Evolutionary conservation across 2,888 invertebrate species (phyloP), one percentile per base, ranked within the genome.

Genomic region (Toxonevra muliebris): DNA sequence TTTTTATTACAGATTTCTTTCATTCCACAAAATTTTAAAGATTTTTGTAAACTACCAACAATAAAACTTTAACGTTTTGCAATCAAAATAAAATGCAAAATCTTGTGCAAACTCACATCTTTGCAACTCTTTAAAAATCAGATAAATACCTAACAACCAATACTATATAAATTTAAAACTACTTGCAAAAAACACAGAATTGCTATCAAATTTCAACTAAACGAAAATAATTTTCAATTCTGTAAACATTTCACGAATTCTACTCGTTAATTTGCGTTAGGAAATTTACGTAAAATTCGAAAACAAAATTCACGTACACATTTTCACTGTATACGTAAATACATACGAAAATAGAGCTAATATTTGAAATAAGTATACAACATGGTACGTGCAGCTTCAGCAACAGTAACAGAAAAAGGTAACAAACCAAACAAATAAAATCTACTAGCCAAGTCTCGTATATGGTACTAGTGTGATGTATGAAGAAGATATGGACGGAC

Each of bases 251-350:
- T 59, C 67, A 62, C 67, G 62, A 62, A 53, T 60, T 57, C 60
- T 59, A 41, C 68, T 68, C 68, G 68, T 68, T 68, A 68, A 68
- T 68, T 68, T 64, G 60, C 61, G 53, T 61, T 54, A 52, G 57
- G 30, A 20, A 61, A 66, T 54, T 12, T 4, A 19, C n/a, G 19
- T 12, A 54, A 54, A 15, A n/a, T 54, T 19, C 20, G 12, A 54
- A 48, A 15, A 9, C 66, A 66, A 66, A 61, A 66, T 53, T 61
- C 54, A 54, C 20, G 54, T 54, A 15, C n/a, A 7, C 13, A 48
- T n/a, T 15, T 48, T 2, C 50, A 13, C n/a, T 4, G 2, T 48
- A 7, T 48, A 13, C 15, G 50, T 13, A 48, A 48, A 48, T 15
- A n/a, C 30, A 7, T 7, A 30, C 2, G 15, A 13, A 48, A 48